A percentile compares a stretch with the other conserved stretches of the same genome.
Conservation (phyloP, 2,888 invertebrate genomes). For the Busseola fusca region DNA sequence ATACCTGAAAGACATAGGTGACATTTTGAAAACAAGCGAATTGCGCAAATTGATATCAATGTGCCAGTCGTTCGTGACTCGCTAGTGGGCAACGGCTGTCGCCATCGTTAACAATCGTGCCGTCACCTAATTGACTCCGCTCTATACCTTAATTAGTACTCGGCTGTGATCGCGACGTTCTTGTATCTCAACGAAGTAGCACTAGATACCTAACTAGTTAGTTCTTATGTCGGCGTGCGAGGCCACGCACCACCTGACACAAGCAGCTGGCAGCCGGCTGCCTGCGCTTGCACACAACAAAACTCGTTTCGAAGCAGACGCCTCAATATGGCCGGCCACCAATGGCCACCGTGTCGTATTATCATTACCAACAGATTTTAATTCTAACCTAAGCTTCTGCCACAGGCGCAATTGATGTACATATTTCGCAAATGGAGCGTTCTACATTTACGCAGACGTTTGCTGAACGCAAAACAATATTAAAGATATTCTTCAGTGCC, state of each 20-base stretch:
- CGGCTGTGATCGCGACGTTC: constrained; percentile 57
- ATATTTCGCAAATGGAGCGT: constrained; percentile 46
- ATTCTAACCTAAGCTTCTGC: constrained; percentile 43
- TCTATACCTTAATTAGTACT: constrained; percentile 73
- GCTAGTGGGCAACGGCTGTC: constrained; percentile 57
- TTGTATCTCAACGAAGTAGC: constrained; percentile 52
- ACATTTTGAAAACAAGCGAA: constrained; percentile 36
- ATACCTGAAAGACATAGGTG: constrained; percentile 2
- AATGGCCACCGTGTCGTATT: constrained; percentile 59
- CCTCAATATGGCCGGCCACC: constrained; percentile 82
- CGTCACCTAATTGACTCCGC: constrained; percentile 75
- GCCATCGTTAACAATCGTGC: constrained; percentile 71
- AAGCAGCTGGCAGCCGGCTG: constrained; percentile 85
- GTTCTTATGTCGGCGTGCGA: constrained; percentile 76
- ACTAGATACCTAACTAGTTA: constrained; percentile 59
- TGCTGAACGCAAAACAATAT: constrained; percentile 63
- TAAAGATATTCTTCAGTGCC: constrained; percentile 60
- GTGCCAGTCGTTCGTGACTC: constrained; percentile 60
- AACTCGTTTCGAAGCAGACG: constrained; percentile 86
- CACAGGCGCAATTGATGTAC: constrained; percentile 26
- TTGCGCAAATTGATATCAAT: constrained; percentile 46
- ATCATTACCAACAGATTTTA: constrained; percentile 64
- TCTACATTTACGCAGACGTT: constrained; percentile 62
- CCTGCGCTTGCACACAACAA: constrained; percentile 80
- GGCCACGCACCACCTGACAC: constrained; percentile 86